Percentiles rank a stretch among this genome's conserved stretches.
These are phyloP conservation scores for Caenorhabditis auriculariae DNA, from an alignment of 2,888 invertebrate species.

Conservation along the genomic window DNA sequence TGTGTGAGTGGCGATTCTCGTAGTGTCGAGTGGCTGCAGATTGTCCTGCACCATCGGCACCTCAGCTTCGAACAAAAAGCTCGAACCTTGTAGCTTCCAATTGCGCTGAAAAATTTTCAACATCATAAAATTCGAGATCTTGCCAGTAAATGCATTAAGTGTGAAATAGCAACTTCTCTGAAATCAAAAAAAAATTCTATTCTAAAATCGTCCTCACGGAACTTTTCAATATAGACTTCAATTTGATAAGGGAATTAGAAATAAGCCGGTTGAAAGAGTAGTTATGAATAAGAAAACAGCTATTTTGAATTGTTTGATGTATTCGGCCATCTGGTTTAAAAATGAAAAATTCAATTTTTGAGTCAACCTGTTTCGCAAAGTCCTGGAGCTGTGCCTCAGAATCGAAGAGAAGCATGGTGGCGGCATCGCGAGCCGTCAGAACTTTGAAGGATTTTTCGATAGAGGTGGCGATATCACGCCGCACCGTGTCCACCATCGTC, in stretches of 20 bases:
- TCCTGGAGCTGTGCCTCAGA: slow-evolving; percentile 28
- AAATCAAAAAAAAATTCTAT: too few species aligned
- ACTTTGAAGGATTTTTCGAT: slow-evolving; percentile 93
- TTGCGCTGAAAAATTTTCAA: slow-evolving; percentile 73
- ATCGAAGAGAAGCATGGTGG: slow-evolving; percentile 41
- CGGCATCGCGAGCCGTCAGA: slow-evolving; percentile 71
- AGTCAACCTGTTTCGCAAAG: slow-evolving; percentile 35
- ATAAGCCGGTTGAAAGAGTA: too few species aligned
- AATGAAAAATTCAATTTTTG: not conserved
- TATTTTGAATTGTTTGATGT: too few species aligned
- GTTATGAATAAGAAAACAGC: too few species aligned
- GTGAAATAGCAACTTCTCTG: too few species aligned
- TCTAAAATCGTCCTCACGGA: too few species aligned
- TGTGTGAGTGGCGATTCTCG: slow-evolving; percentile 86
- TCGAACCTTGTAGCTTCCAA: slow-evolving; percentile 79
- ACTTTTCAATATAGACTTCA: too few species aligned
- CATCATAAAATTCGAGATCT: too few species aligned
- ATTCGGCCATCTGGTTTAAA: too few species aligned
- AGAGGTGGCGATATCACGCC: slow-evolving; percentile 93
- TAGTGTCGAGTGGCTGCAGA: slow-evolving; percentile 75
- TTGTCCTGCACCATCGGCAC: slow-evolving; percentile 69
- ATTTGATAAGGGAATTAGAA: not conserved
- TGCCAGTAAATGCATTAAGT: too few species aligned
- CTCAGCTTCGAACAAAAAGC: slow-evolving; percentile 80
- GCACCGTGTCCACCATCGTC: slow-evolving; percentile 87